Percentiles rank a stretch among this genome's conserved stretches.
Evolutionary conservation across 2,797 vertebrate species (phyloP).

Genomic region (Lagocephalus sceleratus): DNA sequence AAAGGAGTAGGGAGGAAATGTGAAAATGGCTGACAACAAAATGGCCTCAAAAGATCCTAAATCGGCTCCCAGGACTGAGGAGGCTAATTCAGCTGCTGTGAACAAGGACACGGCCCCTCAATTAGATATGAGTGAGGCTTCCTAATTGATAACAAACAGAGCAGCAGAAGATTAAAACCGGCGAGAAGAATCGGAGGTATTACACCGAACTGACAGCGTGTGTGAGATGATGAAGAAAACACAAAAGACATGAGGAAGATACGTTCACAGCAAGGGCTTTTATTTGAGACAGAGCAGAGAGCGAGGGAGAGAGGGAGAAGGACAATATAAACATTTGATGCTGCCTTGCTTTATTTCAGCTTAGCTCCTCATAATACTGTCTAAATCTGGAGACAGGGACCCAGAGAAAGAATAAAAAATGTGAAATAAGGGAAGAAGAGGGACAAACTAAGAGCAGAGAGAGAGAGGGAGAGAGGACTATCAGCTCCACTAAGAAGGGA

Average conservation of each 20-base stretch:
- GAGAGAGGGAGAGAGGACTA: slow-evolving; percentile 53
- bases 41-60: slow-evolving; percentile 67
- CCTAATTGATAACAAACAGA: slow-evolving; percentile 70
- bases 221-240: background rate
- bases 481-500: slow-evolving; percentile 76
- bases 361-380: slow-evolving; percentile 69
- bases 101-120: slow-evolving; percentile 49
- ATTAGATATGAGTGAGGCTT: slow-evolving; percentile 55
- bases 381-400: slow-evolving; percentile 60
- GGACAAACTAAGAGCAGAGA: slow-evolving; percentile 36
- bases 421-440: slow-evolving; percentile 31
- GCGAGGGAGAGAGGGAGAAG: slow-evolving; percentile 16
- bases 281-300: slow-evolving; percentile 2
- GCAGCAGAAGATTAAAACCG: slow-evolving; percentile 36
- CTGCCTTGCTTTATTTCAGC: slow-evolving; percentile 66
- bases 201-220: slow-evolving; percentile 17
- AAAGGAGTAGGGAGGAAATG: slow-evolving; percentile 60
- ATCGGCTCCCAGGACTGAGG: slow-evolving; percentile 59
- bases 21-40: slow-evolving; percentile 72
- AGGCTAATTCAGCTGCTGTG: slow-evolving; percentile 43
- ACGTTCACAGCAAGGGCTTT: slow-evolving; percentile 31
- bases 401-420: slow-evolving; percentile 52
- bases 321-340: slow-evolving; percentile 70
- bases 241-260: slow-evolving; percentile 7
- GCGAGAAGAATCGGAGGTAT: slow-evolving; percentile 10